A percentile compares a stretch with the other conserved stretches of the same genome.
Conservation (phyloP, 2,113 vertebrate genomes). For the Pholis gunnellus region DNA sequence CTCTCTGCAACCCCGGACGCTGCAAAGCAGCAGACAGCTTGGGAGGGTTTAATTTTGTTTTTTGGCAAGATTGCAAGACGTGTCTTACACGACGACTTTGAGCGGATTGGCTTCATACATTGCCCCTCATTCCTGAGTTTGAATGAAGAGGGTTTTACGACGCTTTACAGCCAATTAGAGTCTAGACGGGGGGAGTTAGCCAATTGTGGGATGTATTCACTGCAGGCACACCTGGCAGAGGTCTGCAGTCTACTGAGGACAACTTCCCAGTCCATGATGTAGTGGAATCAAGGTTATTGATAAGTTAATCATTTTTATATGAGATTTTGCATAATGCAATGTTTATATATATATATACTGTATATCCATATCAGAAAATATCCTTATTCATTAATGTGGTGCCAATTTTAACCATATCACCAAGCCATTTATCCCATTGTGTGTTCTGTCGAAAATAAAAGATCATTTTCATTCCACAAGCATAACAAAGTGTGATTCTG, state of each 20-base stretch:
- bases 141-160: background rate
- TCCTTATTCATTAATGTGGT: background rate
- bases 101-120: background rate
- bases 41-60: background rate
- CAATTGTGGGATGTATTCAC: background rate
- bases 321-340: background rate
- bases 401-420: background rate
- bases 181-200: background rate
- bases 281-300: background rate
- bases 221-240: no score
- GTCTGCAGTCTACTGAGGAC: no score
- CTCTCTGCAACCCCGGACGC: background rate
- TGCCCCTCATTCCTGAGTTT: background rate
- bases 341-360: background rate
- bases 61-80: background rate
- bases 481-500: background rate
- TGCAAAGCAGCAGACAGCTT: background rate
- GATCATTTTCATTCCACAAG: background rate
- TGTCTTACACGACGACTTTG: background rate
- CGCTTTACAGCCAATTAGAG: background rate
- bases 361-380: background rate
- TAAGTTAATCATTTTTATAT: no score
- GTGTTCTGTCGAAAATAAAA: background rate
- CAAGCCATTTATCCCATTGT: background rate
- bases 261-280: background rate